phyloP scores from a whole-genome alignment of 2,888 invertebrate species.

The Tetheella fluctuosa region DNA sequence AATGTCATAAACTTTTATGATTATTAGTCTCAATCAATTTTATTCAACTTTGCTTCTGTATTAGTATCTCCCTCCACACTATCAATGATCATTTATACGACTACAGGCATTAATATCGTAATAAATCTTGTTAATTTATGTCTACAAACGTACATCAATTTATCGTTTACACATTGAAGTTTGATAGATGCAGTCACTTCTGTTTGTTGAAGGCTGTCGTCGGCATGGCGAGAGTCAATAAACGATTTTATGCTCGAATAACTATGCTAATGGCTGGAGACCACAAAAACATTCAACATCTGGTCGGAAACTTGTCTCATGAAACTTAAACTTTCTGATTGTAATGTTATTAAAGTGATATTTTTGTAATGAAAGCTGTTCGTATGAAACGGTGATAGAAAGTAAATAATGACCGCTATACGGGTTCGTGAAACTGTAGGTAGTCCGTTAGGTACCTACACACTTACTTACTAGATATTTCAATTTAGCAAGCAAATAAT shows the following conservation, averaged over 20 bases:
- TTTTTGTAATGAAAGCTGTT: slow-evolving; percentile 12
- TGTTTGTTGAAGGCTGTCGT: slow-evolving; percentile 46
- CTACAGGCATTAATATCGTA: not conserved
- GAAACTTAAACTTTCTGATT: slow-evolving; percentile 28
- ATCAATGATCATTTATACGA: not conserved
- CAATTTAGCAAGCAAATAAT: slow-evolving; percentile 3
- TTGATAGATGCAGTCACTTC: slow-evolving; percentile 19
- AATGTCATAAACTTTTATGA: no score
- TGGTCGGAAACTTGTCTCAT: slow-evolving; percentile 41
- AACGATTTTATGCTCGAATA: slow-evolving; percentile 72
- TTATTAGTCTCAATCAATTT: no score
- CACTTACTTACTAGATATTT: not conserved
- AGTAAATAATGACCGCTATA: not conserved
- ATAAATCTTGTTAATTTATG: slow-evolving; percentile 1
- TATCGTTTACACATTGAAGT: slow-evolving; percentile 4
- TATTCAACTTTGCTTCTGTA: no score
- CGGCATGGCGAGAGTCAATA: slow-evolving; percentile 59
- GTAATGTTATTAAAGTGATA: slow-evolving; percentile 12
- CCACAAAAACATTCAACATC: slow-evolving; percentile 56
- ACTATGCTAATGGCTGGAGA: slow-evolving; percentile 67
- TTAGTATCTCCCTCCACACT: no score
- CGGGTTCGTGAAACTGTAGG: not conserved
- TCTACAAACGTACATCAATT: not conserved
- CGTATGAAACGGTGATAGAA: slow-evolving; percentile 3
- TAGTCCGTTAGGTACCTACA: no score